These are phyloP conservation scores for Pitta sordida DNA, from an alignment of 2,113 vertebrate species.

Conservation along the genomic window DNA sequence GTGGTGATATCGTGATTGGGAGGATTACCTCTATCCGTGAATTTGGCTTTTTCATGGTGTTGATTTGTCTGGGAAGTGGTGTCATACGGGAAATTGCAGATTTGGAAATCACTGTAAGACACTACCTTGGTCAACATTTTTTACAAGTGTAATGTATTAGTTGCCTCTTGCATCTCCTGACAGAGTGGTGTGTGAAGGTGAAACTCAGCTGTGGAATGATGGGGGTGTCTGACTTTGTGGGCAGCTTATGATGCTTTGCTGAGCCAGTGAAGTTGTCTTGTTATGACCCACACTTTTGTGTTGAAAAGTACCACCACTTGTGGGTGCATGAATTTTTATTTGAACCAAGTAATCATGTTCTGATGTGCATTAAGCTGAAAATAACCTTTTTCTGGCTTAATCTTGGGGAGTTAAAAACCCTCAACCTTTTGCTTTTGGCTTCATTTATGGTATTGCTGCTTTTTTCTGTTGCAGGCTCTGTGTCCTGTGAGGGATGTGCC, in stretches of 20 bases:
- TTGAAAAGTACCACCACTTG: not conserved
- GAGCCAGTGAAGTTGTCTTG: not conserved
- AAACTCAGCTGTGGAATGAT: not conserved
- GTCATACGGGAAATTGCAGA: constrained; percentile 86
- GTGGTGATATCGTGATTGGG: constrained; percentile 89
- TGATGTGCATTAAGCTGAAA: not conserved
- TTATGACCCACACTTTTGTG: not conserved
- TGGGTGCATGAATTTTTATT: not conserved
- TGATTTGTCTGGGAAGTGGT: constrained; percentile 87
- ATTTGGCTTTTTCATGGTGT: constrained; percentile 94
- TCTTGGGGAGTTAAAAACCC: not conserved
- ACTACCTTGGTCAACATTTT: not conserved
- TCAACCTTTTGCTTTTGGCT: not conserved
- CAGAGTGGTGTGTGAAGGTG: not conserved
- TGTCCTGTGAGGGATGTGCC: constrained; percentile 94
- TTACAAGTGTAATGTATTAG: fast-evolving
- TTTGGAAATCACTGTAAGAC: constrained; percentile 88
- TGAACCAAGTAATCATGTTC: not conserved
- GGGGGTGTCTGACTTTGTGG: not conserved
- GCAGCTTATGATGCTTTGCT: not conserved
- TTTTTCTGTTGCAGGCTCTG: constrained; percentile 77
- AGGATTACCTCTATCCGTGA: constrained; percentile 91
- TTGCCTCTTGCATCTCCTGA: fast-evolving
- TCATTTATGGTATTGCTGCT: not conserved
- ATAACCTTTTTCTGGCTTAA: fast-evolving